These are phyloP conservation scores for Anoura caudifer DNA, from an alignment of 2,113 vertebrate genomes.

Conservation along the genomic window DNA sequence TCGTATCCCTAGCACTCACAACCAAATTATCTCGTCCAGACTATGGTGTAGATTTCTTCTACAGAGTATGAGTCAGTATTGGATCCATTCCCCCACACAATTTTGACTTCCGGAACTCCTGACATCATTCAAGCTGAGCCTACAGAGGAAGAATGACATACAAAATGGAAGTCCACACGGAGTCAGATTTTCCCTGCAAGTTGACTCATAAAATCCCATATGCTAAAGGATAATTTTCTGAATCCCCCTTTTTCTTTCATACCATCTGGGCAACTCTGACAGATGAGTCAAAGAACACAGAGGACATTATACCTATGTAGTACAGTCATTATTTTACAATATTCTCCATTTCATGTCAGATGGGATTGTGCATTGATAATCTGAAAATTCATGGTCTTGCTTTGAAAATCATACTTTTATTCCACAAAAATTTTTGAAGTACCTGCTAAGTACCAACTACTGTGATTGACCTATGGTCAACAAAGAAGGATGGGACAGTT, in stretches of 20 bases:
- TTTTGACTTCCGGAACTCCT: slow-evolving; percentile 59
- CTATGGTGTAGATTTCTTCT: slow-evolving; percentile 55
- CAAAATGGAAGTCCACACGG: slow-evolving; percentile 34
- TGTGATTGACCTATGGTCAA: not conserved
- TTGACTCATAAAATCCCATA: slow-evolving; percentile 62
- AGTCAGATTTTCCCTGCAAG: slow-evolving; percentile 43
- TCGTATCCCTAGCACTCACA: slow-evolving; percentile 45
- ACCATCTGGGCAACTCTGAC: not conserved
- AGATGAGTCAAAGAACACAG: not conserved
- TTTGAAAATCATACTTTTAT: not conserved
- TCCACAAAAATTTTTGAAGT: slow-evolving; percentile 11
- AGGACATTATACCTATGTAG: not conserved
- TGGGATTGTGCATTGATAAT: not conserved
- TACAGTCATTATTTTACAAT: not conserved
- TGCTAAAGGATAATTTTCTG: slow-evolving; percentile 48
- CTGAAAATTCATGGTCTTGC: not conserved
- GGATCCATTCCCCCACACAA: slow-evolving; percentile 48
- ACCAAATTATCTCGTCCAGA: slow-evolving; percentile 41
- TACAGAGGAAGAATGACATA: slow-evolving; percentile 31
- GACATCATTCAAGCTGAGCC: slow-evolving; percentile 48
- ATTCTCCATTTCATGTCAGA: not conserved
- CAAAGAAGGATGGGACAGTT: not conserved
- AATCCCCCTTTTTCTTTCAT: slow-evolving; percentile 37
- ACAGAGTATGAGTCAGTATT: slow-evolving; percentile 65
- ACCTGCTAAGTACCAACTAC: not conserved